A percentile compares a stretch with the other conserved stretches of the same genome.
Evolutionary conservation across 2,113 vertebrate genomes (phyloP).

Genomic region (Ramphastos sulfuratus): DNA sequence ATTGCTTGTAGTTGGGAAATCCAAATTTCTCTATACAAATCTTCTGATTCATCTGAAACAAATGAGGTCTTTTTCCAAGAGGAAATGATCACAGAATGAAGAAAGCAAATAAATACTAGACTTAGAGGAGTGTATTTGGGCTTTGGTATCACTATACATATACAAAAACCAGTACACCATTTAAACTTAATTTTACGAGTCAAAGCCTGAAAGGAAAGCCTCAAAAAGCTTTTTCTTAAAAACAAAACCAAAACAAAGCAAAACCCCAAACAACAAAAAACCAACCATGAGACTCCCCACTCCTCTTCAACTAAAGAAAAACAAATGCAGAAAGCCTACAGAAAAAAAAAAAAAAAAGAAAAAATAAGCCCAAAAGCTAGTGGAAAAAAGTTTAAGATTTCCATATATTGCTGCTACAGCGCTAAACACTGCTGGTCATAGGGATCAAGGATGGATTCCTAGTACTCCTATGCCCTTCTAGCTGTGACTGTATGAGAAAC

Average conservation of each 20-base stretch:
- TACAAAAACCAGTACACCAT: background rate
- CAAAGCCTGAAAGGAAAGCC: background rate
- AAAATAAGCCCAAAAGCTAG: background rate
- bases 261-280: background rate
- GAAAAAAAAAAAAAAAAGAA: background rate
- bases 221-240: background rate
- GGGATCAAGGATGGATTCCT: background rate
- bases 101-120: background rate
- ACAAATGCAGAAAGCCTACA: background rate
- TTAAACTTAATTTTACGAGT: background rate
- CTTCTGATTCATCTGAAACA: background rate
- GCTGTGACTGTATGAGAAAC: background rate
- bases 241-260: background rate
- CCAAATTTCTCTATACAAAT: background rate
- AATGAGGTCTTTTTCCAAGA: background rate
- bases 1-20: background rate
- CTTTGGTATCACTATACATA: background rate
- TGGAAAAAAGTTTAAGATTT: background rate
- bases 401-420: background rate
- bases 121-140: background rate
- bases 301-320: background rate
- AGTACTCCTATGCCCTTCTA: background rate
- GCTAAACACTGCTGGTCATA: background rate
- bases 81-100: background rate
- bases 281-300: rapidly evolving